Conservation (phyloP, 2,888 invertebrate species). For the Byasa hedistus region DNA sequence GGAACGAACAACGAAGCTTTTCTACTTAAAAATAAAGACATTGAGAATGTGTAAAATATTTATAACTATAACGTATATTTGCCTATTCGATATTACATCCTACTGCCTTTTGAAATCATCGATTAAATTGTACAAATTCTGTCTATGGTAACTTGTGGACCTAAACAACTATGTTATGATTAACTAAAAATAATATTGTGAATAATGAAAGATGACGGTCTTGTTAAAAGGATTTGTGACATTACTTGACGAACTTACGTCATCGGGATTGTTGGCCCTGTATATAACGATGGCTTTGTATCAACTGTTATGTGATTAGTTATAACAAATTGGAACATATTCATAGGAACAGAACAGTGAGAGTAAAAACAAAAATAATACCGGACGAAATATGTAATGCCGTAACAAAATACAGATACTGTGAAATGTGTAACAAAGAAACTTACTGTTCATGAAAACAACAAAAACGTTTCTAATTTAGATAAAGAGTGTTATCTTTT, state of each 20-base stretch:
- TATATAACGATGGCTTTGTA: not conserved
- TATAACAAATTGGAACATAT: conserved; percentile 1
- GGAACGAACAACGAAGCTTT: conserved; percentile 40
- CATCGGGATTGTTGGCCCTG: not conserved
- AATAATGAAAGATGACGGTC: conserved; percentile 33
- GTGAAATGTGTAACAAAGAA: not conserved
- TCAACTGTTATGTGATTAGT: not conserved
- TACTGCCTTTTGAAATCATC: conserved; percentile 41
- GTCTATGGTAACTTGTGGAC: conserved; percentile 70
- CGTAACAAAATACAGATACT: not conserved
- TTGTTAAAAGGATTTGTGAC: conserved; percentile 43
- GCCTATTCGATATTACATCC: conserved; percentile 25
- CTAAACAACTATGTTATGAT: conserved; percentile 51
- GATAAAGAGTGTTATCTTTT: too few relatives aligned
- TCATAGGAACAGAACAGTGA: not conserved
- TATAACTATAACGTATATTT: conserved; percentile 32
- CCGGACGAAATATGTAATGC: not conserved
- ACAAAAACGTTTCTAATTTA: not conserved
- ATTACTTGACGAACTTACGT: conserved; percentile 33
- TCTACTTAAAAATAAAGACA: conserved; percentile 56
- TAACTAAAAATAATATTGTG: conserved; percentile 37
- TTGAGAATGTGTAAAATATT: conserved; percentile 49
- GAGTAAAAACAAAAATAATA: not conserved
- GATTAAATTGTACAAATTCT: conserved; percentile 61
- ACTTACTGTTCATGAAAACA: not conserved